Percentiles rank a stretch among this genome's conserved stretches.
Conservation (phyloP, 2,797 vertebrate species). For the Acrocephalus scirpaceus region DNA sequence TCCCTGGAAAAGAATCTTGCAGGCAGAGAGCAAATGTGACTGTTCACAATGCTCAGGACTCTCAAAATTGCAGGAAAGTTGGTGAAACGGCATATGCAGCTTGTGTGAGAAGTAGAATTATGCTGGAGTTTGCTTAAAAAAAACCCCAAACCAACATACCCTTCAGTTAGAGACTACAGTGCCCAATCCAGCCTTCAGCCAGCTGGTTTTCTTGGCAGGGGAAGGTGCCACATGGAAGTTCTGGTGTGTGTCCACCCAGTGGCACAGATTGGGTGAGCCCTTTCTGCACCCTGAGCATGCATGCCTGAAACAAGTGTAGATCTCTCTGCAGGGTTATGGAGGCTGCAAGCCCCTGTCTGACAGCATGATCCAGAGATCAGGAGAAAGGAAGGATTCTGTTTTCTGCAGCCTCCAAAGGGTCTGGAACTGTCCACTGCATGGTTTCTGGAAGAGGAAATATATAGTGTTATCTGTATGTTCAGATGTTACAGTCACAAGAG, state of each 20-base stretch:
- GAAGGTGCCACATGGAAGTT: neutral
- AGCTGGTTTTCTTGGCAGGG: neutral
- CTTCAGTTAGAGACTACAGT: neutral
- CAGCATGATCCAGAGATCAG: neutral
- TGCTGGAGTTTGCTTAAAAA: neutral
- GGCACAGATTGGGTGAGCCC: neutral
- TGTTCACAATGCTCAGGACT: neutral
- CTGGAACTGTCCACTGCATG: neutral
- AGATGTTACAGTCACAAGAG: neutral
- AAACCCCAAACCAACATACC: accelerated
- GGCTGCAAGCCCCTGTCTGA: neutral
- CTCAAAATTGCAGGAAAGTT: neutral
- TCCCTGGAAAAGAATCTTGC: neutral
- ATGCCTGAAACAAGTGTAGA: neutral
- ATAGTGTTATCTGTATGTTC: neutral
- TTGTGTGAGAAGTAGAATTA: neutral
- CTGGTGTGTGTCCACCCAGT: neutral
- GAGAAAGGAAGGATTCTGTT: neutral
- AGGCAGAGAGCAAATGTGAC: neutral
- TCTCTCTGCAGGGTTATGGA: accelerated
- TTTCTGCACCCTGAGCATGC: neutral
- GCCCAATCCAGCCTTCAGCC: neutral
- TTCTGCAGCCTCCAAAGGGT: accelerated
- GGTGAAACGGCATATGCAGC: neutral
- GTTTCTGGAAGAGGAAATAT: neutral